Base-by-base conservation (phyloP, 2,888 invertebrate species). In the Dasypolia templi region DNA sequence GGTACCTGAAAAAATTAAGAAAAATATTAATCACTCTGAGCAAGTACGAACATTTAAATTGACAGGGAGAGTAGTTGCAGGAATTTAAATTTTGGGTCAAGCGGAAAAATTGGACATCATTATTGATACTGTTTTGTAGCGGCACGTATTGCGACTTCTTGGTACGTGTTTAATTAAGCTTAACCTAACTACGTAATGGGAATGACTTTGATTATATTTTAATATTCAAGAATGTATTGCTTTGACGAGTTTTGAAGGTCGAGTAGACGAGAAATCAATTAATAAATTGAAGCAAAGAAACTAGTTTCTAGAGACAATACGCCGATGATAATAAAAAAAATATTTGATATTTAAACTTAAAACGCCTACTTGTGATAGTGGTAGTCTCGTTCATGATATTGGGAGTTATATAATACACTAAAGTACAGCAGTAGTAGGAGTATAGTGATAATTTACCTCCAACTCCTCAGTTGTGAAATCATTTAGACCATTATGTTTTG, bases 381-480 rank as follows among this genome's bases (percentile, higher is more conserved):
- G 26, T 6, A 11, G 14, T 66, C 4, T 22, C 26, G 14, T 22
- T 29, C 6, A 14, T 9, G 3, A 17, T 12, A 22, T 3, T 22
- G n/a, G 29, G 3, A 11, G 19, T 61, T 63, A 26, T 17, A 1
- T 29, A 17, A 49, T n/a, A 1, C 2, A 70, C 4, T 42, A 19
- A 19, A 19, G 12, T 29, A 29, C 26, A 14, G 0, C 14, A 44
- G n/a, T 19, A 11, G 3, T 29, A 22, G 14, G 17, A 32, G 17
- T 32, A 32, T 19, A 17, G 9, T n/a, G n/a, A 64, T 17, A 49
- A 32, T 63, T 87, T 89, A 94, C 95, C 83, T 90, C 84, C 0
- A 97, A 97, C 66, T 96, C 91, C 94, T 98, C 98, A 0, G 97
- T 97, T 85, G 97, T 97, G 6, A 98, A 97, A 89, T 97, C 97